Conservation (phyloP, 2,888 invertebrate species). For the Pterostichus niger region DNA sequence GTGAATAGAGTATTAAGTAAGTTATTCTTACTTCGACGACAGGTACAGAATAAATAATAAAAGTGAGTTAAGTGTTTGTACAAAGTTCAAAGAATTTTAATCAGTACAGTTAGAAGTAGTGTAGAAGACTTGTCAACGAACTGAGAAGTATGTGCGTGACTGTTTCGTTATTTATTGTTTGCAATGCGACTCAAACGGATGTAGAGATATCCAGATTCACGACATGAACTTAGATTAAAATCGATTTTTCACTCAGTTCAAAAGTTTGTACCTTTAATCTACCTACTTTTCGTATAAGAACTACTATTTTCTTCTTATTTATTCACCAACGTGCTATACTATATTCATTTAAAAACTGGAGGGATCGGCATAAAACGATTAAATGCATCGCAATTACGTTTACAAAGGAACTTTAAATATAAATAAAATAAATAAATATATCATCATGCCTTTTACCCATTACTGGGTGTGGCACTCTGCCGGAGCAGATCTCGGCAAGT, state of each 20-base stretch:
- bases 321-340: neutral
- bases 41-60: slow-evolving; percentile 41
- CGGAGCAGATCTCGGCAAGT: too few relatives aligned
- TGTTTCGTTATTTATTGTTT: slow-evolving; percentile 54
- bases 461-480: too few relatives aligned
- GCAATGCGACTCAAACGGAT: slow-evolving; percentile 49
- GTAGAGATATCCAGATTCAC: slow-evolving; percentile 54
- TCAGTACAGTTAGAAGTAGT: neutral
- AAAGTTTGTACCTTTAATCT: slow-evolving; percentile 44
- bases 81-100: slow-evolving; percentile 49
- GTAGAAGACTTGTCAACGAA: slow-evolving; percentile 43
- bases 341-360: too few relatives aligned
- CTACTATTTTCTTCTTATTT: slow-evolving; percentile 5
- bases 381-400: too few relatives aligned
- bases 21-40: slow-evolving; percentile 10
- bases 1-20: slow-evolving; percentile 31
- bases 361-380: too few relatives aligned
- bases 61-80: slow-evolving; percentile 23
- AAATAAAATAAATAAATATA: too few relatives aligned
- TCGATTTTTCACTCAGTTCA: slow-evolving; percentile 43
- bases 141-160: slow-evolving; percentile 38
- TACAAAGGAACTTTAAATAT: too few relatives aligned
- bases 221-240: slow-evolving; percentile 58
- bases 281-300: slow-evolving; percentile 5
- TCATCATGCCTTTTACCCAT: too few relatives aligned